phyloP scores from a whole-genome alignment of 2,888 invertebrate species.

The Tromatobia lineatoria region DNA sequence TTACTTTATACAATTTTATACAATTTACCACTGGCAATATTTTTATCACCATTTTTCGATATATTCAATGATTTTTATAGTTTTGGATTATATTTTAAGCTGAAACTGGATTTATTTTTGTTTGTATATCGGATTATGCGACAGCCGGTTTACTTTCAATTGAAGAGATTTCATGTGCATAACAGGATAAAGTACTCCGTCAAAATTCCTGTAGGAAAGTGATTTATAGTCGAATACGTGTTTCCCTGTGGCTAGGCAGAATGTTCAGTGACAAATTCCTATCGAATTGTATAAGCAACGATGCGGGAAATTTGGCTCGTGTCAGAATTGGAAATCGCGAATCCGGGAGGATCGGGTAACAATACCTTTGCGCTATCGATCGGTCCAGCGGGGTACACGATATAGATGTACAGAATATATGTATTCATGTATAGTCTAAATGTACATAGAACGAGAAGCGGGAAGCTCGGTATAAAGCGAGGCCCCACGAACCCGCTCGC shows the following conservation, averaged over 20 bases:
- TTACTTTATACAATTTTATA: too few species aligned
- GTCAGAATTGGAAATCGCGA: slow-evolving; percentile 50
- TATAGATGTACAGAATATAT: slow-evolving; percentile 28
- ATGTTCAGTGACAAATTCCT: slow-evolving; percentile 44
- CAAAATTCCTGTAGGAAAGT: slow-evolving; percentile 19
- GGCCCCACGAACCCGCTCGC: slow-evolving; percentile 37
- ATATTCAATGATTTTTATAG: background rate
- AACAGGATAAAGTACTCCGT: slow-evolving; percentile 26
- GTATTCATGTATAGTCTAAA: slow-evolving; percentile 28
- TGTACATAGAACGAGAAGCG: background rate
- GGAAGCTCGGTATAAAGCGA: slow-evolving; percentile 39
- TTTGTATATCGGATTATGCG: slow-evolving; percentile 2
- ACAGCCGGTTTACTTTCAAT: slow-evolving; percentile 22
- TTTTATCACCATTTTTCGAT: background rate
- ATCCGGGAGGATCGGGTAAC: slow-evolving; percentile 31
- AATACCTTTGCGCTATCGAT: slow-evolving; percentile 47
- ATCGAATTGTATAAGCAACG: slow-evolving; percentile 41
- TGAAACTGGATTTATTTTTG: slow-evolving; percentile 2
- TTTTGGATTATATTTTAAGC: background rate
- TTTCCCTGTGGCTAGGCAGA: slow-evolving; percentile 18
- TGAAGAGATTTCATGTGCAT: slow-evolving; percentile 9
- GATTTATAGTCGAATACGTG: slow-evolving; percentile 30
- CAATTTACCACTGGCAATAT: background rate
- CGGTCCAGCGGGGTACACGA: background rate
- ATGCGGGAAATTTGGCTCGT: slow-evolving; percentile 43